Evolutionary conservation across 2,888 invertebrate species (phyloP), one percentile per base, ranked within the genome.

Genomic region (Sinotaia quadrata): DNA sequence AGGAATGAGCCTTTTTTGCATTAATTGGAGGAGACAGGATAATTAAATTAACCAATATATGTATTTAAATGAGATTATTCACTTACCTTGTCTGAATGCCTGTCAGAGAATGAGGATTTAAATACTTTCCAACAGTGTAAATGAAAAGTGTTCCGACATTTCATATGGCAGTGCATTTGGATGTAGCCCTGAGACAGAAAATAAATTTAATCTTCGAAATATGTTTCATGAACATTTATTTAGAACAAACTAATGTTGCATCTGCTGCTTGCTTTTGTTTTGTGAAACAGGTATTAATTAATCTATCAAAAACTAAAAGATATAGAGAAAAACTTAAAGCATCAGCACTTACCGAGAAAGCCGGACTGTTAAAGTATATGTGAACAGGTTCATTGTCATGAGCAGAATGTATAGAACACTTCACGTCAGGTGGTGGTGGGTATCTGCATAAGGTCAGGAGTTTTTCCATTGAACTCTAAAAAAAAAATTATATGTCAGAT

Each of bases 341-440:
- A 41, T n/a, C n/a, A 1, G n/a, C 4, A 54, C 70, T 60, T 69
- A 83, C 83, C 75, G 77, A 79, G 67, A 81, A 83, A 49, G 79
- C 79, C 34, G 81, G 81, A 69, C 81, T 81, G 4, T 75, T 60
- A 49, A 76, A 73, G 58, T 82, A 83, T 18, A 83, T 83, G 18
- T 70, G 74, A 2, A 69, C 75, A 12, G 77, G 67, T 4, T 62
- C 65, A n/a, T 78, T 77, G 15, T 69, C 76, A 0, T 57, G 54
- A 56, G 75, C 75, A 0, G 67, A 60, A 52, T 78, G 77, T 56
- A 74, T 69, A 36, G 77, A 71, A 73, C 83, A 83, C 4, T 78
- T 61, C 27, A 78, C 81, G 65, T 82, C 81, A 15, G 82, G 81
- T 2, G 59, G 47, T 7, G 83, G 81, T 1, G 82, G 81, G 57